Evolutionary conservation across 2,888 invertebrate species (phyloP), one percentile per base, ranked within the genome.

Genomic region (Leptogaster cylindrica): DNA sequence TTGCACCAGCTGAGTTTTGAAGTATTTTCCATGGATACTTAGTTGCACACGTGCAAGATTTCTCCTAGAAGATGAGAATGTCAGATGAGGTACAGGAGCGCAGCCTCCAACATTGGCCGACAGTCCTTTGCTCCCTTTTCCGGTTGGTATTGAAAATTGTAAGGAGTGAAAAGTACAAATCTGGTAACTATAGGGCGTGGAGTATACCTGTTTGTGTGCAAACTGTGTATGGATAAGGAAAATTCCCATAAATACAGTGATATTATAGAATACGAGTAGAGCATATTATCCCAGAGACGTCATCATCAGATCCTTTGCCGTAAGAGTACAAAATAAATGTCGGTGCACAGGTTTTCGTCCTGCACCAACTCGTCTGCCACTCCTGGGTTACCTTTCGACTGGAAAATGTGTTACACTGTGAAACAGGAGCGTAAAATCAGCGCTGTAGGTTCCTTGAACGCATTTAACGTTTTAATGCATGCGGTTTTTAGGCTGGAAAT

Each of bases 261-360:
- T 16, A 12, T 4, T 36, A 31, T 14, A 55, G 55, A 55, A 23
- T 20, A 39, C 55, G 23, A n/a, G 39, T 55, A 25, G 55, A 55
- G 55, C 14, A 36, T 12, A 39, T 52, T 55, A 55, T 55, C 39
- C 55, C 20, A 8, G 55, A 55, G 55, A 55, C 55, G 55, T 55
- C 55, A 55, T 55, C 55, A 14, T 23, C 36, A 39, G 52, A 12
- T 52, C 33, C 52, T 52, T 25, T n/a, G 14, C 31, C 33, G 31
- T 39, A 51, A 36, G 39, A 55, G 55, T 31, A 39, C 39, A 10
- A 39, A 55, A 55, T 18, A 55, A 36, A 39, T 36, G 55, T 12
- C 14, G 51, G 28, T 28, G n/a, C 3, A 23, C 10, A 52, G 33
- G 14, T 10, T 36, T 14, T 12, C 20, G 18, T 55, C 12, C 36